phyloP scores from a whole-genome alignment of 2,888 invertebrate species.

The Margaritifera margaritifera region DNA sequence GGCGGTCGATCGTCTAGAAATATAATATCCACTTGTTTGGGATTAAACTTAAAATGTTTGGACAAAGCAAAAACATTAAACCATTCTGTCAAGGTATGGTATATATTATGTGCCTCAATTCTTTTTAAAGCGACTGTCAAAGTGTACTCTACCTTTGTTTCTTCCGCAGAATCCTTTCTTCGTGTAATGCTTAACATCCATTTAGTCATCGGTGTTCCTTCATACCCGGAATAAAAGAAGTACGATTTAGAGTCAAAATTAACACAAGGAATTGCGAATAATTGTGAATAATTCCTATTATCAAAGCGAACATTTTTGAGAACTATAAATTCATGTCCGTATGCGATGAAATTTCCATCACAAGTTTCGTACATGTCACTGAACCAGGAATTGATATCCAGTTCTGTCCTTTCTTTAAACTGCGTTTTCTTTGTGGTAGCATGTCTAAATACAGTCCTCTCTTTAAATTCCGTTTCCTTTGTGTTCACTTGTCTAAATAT shows the following conservation, averaged over 20 bases:
- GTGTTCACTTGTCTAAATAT: too few relatives aligned
- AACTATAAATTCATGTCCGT: slow-evolving; percentile 26
- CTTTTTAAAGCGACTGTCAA: slow-evolving; percentile 25
- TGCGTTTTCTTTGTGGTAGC: too few relatives aligned
- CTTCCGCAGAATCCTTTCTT: too few relatives aligned
- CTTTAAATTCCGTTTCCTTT: too few relatives aligned
- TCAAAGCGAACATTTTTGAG: slow-evolving; percentile 20
- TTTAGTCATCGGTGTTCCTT: slow-evolving; percentile 25
- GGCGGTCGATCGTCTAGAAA: slow-evolving; percentile 34
- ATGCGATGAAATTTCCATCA: slow-evolving; percentile 24
- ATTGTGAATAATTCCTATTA: slow-evolving; percentile 4
- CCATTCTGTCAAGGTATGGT: slow-evolving; percentile 39
- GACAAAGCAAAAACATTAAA: slow-evolving; percentile 30
- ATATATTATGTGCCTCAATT: slow-evolving; percentile 37
- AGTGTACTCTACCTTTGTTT: too few relatives aligned
- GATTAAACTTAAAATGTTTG: slow-evolving; percentile 20
- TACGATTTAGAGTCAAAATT: slow-evolving; percentile 12
- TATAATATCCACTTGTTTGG: slow-evolving; percentile 19
- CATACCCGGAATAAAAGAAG: slow-evolving; percentile 21
- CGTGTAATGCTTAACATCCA: slow-evolving; percentile 13
- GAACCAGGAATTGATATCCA: slow-evolving; percentile 20
- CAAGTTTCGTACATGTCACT: slow-evolving; percentile 17
- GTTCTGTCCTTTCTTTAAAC: slow-evolving; percentile 4
- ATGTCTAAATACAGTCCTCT: too few relatives aligned
- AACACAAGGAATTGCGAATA: slow-evolving; percentile 27